A percentile compares a stretch with the other conserved stretches of the same genome.
These are phyloP conservation scores for Pelecanoides urinatrix DNA, from an alignment of 2,113 vertebrate genomes.

Conservation along the genomic window DNA sequence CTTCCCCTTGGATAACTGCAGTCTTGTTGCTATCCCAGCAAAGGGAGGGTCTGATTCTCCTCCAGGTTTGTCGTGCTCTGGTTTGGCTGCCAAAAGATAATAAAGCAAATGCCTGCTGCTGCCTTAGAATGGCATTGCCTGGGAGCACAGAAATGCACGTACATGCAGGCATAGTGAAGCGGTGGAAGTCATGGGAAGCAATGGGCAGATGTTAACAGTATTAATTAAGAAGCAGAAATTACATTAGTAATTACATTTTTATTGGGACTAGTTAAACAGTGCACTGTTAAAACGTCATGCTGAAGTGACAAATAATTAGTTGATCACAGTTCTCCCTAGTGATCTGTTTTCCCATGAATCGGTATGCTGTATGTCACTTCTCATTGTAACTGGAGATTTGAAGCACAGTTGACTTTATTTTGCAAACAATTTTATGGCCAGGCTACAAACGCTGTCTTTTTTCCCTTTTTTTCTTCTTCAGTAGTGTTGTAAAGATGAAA, in stretches of 20 bases:
- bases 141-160: not conserved
- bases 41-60: not conserved
- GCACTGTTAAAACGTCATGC: not conserved
- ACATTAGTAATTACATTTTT: not conserved
- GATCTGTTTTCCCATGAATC: not conserved
- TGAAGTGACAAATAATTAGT: not conserved
- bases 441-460: not conserved
- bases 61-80: not conserved
- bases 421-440: not conserved
- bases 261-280: not conserved
- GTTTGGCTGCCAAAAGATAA: not conserved
- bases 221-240: not conserved
- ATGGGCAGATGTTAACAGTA: not conserved
- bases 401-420: not conserved
- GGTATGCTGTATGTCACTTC: not conserved
- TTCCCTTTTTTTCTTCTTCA: not conserved
- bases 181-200: not conserved
- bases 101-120: not conserved
- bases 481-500: not conserved
- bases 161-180: not conserved
- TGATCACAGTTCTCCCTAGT: not conserved
- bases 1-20: not conserved
- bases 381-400: not conserved
- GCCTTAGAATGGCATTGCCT: fast-evolving
- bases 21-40: not conserved